These are phyloP conservation scores for Laticauda colubrina DNA, from an alignment of 2,113 vertebrate genomes.

Conservation along the genomic window DNA sequence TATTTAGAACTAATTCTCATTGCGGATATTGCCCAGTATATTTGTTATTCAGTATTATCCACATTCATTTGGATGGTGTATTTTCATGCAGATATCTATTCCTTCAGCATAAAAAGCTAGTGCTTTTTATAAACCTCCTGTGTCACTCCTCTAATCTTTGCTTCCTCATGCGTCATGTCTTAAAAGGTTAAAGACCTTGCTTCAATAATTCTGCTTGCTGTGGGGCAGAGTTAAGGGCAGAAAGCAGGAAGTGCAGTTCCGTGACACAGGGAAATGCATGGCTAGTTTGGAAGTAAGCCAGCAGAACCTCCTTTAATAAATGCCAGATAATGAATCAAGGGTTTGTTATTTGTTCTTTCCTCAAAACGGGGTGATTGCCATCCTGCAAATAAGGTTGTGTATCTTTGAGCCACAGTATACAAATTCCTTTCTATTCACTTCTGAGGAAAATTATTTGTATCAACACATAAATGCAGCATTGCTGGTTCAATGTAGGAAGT, in stretches of 20 bases:
- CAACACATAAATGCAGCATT: not conserved
- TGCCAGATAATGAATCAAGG: slow-evolving; percentile 19
- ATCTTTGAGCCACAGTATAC: not conserved
- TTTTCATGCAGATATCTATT: not conserved
- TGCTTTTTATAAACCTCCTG: not conserved
- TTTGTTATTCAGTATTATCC: not conserved
- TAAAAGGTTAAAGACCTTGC: slow-evolving; percentile 36
- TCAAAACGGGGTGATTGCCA: not conserved
- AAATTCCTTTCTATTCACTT: not conserved
- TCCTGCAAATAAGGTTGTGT: slow-evolving; percentile 38
- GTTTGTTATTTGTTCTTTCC: not conserved
- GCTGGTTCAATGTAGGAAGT: not conserved
- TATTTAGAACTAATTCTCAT: not conserved
- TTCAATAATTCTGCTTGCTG: slow-evolving; percentile 36
- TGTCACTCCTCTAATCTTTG: slow-evolving; percentile 11
- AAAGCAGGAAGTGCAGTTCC: slow-evolving; percentile 59
- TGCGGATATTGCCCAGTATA: not conserved
- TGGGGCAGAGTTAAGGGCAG: not conserved
- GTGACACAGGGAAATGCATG: slow-evolving; percentile 48
- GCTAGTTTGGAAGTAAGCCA: slow-evolving; percentile 56
- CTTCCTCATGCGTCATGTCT: not conserved
- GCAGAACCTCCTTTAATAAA: slow-evolving; percentile 64
- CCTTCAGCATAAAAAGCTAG: not conserved
- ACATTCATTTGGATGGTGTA: not conserved
- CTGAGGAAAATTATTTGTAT: not conserved